phyloP scores from a whole-genome alignment of 53 echinoderm and acorn worm species.

The Zoroaster sp. region DNA sequence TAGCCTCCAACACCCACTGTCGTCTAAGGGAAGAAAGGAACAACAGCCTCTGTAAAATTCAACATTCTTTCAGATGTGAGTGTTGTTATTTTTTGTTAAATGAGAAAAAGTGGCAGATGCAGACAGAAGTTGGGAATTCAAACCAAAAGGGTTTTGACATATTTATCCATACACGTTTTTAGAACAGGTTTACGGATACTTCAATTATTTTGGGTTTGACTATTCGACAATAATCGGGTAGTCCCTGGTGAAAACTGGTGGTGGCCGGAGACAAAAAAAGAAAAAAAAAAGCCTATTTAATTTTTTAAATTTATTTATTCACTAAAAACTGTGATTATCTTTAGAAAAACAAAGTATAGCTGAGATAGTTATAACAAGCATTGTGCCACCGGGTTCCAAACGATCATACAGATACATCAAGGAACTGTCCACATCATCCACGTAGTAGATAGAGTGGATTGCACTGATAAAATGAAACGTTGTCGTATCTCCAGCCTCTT shows the following conservation, averaged over 20 bases:
- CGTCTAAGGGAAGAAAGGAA: background rate
- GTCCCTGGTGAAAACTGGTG: background rate
- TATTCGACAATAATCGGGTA: background rate
- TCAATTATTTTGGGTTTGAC: background rate
- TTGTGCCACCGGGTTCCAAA: slow-evolving; percentile 69
- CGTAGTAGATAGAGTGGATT: slow-evolving; percentile 81
- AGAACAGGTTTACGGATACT: background rate
- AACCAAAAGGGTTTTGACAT: background rate
- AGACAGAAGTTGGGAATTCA: background rate
- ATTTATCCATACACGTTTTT: background rate
- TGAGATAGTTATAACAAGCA: slow-evolving; percentile 52
- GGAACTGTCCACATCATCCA: slow-evolving; percentile 53
- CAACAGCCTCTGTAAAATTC: no score
- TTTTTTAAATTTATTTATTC: background rate
- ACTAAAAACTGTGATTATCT: no score
- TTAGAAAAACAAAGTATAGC: slow-evolving; percentile 49
- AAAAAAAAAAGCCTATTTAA: background rate
- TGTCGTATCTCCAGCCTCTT: slow-evolving; percentile 18
- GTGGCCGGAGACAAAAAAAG: background rate
- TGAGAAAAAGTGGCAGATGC: background rate
- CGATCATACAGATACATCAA: slow-evolving; percentile 52
- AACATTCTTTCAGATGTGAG: background rate
- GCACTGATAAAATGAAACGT: slow-evolving; percentile 80
- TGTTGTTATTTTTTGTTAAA: background rate
- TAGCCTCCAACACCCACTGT: background rate